Evolutionary conservation across 2,797 vertebrate species (phyloP).

Genomic region (Hybognathus amarus): DNA sequence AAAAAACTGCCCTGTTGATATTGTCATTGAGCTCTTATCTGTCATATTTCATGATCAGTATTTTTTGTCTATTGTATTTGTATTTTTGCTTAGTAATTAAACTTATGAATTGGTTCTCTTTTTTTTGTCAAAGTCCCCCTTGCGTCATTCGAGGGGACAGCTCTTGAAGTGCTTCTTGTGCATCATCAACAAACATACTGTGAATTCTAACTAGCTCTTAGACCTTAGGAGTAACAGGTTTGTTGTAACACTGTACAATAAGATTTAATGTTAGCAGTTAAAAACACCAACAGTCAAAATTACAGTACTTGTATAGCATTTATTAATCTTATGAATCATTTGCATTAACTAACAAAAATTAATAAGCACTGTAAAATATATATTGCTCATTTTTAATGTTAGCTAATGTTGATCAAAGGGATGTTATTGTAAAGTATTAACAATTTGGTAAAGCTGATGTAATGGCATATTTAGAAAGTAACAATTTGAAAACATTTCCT

Average conservation of each 20-base stretch:
- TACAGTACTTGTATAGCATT: background rate
- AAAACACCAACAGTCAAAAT: background rate
- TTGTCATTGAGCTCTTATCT: background rate
- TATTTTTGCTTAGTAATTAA: conserved; percentile 53
- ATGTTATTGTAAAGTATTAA: background rate
- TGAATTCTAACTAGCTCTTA: background rate
- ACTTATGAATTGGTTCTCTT: conserved; percentile 59
- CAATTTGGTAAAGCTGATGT: background rate
- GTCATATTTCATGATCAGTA: background rate
- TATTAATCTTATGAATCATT: background rate
- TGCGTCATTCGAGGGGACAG: too few species aligned
- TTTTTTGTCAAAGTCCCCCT: background rate
- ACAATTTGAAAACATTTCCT: background rate
- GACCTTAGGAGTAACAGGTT: background rate
- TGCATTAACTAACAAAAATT: background rate
- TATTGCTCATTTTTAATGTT: background rate
- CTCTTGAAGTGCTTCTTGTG: background rate
- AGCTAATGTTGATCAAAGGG: background rate
- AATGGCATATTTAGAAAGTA: background rate
- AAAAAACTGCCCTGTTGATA: background rate
- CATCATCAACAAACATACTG: background rate
- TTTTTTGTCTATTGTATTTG: conserved; percentile 58
- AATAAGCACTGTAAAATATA: background rate
- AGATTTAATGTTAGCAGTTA: background rate
- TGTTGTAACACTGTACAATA: background rate